Evolutionary conservation across 1,140 invertebrate species (phyloP), one percentile per base, ranked within the genome.

Genomic region (Maniola jurtina): DNA sequence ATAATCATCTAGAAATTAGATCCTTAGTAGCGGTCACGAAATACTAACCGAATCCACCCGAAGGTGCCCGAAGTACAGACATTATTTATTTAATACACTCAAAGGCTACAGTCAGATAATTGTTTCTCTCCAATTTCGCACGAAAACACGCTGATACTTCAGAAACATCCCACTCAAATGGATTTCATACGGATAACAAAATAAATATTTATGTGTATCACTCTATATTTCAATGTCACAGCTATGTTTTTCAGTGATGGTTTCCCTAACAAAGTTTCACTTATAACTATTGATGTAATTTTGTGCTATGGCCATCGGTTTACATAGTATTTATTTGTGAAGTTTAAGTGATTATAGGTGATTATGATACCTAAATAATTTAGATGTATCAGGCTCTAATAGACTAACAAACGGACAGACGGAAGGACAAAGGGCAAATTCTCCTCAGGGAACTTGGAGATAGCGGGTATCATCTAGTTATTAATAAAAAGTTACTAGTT

Each of bases 1-100:
- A n/a, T n/a, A n/a, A n/a, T n/a, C n/a, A 4, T 25, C 25, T 25
- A 25, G 25, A 25, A n/a, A 25, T 25, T 1, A 25, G 25, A 2
- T 25, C 42, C 42, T 8, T 70, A 64, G 82, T 84, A 82, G 61
- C 57, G 57, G 50, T 33, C 48, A 36, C 60, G 76, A 82, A 79
- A 71, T 76, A 79, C 73, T 73, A 65, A 59, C 71, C 70, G 66
- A 81, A 56, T 70, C 66, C 61, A 70, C 75, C 73, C 52, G 64
- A 52, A 68, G 77, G 66, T 59, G 70, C 75, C 73, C 52, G 64
- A 52, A 68, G 77, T 74, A 55, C 60, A 69, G 66, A 70, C 79
- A 86, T 88, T 86, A 84, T 89, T 89, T 89, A 89, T 89, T 89
- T 81, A 88, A 79, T 79, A 81, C 79, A 80, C 80, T 79, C 79